Evolutionary conservation across 2,113 vertebrate species (phyloP).

Genomic region (Rhinoderma darwinii): DNA sequence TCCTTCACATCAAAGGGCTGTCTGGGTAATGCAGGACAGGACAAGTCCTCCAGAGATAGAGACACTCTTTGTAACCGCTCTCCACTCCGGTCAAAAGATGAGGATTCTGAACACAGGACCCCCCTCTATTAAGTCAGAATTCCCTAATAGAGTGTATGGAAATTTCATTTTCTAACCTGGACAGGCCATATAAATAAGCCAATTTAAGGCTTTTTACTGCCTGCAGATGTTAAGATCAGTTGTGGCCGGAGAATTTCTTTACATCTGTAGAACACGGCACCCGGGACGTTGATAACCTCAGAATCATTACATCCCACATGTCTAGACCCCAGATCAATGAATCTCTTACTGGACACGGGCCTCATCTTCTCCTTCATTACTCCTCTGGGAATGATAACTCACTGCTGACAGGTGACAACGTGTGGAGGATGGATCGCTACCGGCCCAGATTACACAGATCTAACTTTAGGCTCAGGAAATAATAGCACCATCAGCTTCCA

Average conservation of each 20-base stretch:
- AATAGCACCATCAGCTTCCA: neutral
- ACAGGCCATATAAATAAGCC: no score
- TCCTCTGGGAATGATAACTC: neutral
- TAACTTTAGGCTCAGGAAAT: neutral
- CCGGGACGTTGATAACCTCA: neutral
- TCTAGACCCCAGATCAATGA: constrained; percentile 25
- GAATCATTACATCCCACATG: constrained; percentile 4
- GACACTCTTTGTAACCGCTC: no score
- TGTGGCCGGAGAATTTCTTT: neutral
- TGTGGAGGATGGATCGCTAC: neutral
- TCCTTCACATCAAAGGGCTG: no score
- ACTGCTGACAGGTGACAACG: constrained; percentile 46
- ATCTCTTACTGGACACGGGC: neutral
- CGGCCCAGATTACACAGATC: neutral
- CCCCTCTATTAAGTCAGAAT: no score
- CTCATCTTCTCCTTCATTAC: constrained; percentile 19
- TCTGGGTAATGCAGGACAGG: no score
- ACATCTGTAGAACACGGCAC: neutral
- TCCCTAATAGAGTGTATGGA: no score
- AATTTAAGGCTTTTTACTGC: neutral
- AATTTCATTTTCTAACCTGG: no score
- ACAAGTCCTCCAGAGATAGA: no score
- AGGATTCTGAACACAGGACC: no score
- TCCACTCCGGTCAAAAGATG: no score
- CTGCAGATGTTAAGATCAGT: no score